Evolutionary conservation across 2,797 vertebrate species (phyloP), one percentile per base, ranked within the genome.

Genomic region (Hemitrygon akajei): DNA sequence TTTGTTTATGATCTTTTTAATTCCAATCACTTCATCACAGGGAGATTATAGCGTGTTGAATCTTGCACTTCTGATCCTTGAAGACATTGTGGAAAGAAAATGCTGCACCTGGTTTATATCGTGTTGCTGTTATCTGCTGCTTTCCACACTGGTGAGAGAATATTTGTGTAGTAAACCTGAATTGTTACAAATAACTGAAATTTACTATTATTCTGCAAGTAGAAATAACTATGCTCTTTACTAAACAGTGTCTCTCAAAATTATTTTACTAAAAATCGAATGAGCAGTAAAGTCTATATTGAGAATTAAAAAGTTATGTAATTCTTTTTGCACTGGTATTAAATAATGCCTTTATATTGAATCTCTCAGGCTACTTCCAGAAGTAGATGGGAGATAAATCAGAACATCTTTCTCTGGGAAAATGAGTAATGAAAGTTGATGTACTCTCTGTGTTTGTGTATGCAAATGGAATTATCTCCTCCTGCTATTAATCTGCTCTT

Each of bases 401-500:
- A 10, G 16, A 60, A 14, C 16, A 1, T 3, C 27, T 25, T 56
- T 3, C 2, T 82, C 40, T 27, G 81, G 47, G 47, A 3, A 18
- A 30, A 3, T 60, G 9, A 86, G 25, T 10, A 86, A 47, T 81
- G 1, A 60, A 58, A 60, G 12, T n/a, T n/a, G 25, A 30, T 56
- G 12, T 27, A 10, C 1, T 63, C 10, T 18, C 34, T 47, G 34
- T 84, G 14, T 80, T 14, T 10, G 81, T 27, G 25, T 27, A 56
- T 84, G 47, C 25, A 18, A 47, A 81, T 40, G n/a, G 11, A 71
- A 63, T 63, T 7, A 20, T 69, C n/a, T 89, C 27, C 66, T 58
- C 27, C n/a, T 89, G 86, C 66, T 89, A 89, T 66, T 89, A 20
- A 66, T 89, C n/a, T 87, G 30, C 86, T 66, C 86, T 34, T 89